Conservation (phyloP, 2,797 vertebrate species). For the Molossus molossus region DNA sequence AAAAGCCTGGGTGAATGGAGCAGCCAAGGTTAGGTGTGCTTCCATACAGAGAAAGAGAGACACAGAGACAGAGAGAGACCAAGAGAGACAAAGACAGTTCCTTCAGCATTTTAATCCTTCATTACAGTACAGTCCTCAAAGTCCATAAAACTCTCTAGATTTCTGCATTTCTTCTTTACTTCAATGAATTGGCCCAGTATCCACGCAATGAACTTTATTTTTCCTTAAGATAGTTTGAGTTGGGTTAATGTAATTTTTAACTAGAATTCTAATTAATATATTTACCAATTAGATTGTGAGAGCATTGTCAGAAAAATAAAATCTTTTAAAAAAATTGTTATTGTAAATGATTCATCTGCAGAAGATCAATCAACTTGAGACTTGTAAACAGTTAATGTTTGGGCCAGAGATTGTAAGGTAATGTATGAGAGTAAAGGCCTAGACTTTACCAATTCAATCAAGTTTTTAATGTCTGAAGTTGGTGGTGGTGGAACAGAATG, state of each 20-base stretch:
- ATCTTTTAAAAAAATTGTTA: neutral
- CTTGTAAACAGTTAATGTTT: neutral
- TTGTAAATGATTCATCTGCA: neutral
- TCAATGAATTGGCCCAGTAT: neutral
- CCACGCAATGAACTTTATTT: neutral
- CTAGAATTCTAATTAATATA: neutral
- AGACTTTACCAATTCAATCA: neutral
- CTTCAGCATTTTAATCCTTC: neutral
- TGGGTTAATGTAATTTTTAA: neutral
- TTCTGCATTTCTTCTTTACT: neutral
- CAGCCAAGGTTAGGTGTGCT: neutral
- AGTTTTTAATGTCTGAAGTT: neutral
- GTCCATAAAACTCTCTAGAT: neutral
- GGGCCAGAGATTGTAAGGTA: neutral
- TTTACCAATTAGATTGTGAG: neutral
- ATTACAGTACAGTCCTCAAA: neutral
- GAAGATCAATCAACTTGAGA: neutral
- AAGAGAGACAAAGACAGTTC: neutral
- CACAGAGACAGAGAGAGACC: neutral
- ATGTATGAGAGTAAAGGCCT: neutral
- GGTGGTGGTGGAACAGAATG: neutral
- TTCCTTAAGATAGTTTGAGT: slow-evolving; percentile 18
- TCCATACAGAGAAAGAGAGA: neutral
- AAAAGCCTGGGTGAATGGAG: neutral
- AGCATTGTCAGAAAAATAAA: neutral